Percentiles rank a stretch among this genome's conserved stretches.
These are phyloP conservation scores for Canis aureus DNA, from an alignment of 2,113 vertebrate species.

Conservation along the genomic window DNA sequence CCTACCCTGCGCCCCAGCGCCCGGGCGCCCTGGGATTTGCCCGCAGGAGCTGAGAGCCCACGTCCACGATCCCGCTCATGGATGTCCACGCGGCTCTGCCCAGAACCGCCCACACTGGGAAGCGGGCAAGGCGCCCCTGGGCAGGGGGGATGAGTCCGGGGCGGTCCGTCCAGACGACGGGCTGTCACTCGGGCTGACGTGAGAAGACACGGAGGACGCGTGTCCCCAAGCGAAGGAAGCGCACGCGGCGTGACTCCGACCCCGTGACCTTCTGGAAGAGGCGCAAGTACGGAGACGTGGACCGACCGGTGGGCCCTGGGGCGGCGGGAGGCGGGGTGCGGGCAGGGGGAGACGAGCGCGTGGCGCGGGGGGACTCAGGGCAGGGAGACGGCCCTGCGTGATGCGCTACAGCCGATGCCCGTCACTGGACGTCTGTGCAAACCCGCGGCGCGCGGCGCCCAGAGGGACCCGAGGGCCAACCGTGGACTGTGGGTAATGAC, in stretches of 20 bases:
- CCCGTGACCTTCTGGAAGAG: not conserved
- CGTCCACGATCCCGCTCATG: not conserved
- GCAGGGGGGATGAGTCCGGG: no score
- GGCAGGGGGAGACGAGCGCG: accelerated
- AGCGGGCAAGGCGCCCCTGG: not conserved
- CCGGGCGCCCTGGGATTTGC: no score
- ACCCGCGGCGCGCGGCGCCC: not conserved
- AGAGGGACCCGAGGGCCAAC: not conserved
- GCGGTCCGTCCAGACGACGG: not conserved
- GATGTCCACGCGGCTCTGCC: not conserved
- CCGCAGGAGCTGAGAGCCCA: not conserved
- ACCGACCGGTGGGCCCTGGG: not conserved
- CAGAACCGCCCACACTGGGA: accelerated
- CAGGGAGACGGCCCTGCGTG: not conserved
- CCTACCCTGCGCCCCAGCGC: no score
- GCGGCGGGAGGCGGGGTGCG: not conserved
- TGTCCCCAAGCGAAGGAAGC: not conserved
- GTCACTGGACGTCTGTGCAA: not conserved
- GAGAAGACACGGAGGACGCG: no score
- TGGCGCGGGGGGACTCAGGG: not conserved
- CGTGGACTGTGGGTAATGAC: accelerated
- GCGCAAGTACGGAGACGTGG: accelerated
- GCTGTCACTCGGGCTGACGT: no score
- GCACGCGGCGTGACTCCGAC: accelerated
- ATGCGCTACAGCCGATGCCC: accelerated